Evolutionary conservation across 2,888 invertebrate genomes (phyloP), one percentile per base, ranked within the genome.

Genomic region (Drosophila macrospina): DNA sequence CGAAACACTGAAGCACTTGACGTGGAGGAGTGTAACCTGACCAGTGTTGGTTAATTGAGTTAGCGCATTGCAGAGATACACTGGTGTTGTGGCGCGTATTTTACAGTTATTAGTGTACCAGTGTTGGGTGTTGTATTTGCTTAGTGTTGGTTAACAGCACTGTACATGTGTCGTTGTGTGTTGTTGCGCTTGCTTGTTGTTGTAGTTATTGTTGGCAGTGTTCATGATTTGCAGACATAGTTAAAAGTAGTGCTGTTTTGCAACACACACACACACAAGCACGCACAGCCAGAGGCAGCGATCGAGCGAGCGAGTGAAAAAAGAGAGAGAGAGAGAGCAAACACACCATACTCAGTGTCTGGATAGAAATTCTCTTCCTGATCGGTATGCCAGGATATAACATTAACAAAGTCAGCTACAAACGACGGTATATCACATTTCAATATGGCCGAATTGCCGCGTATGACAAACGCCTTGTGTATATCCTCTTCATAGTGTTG

Each of bases 361-460:
- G 92, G 91, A 84, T 89, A 91, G 79, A 91, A 92, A 86, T 77
- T 91, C 86, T 92, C 92, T 73, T 91, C 86, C 79, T 91, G 94
- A 92, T 97, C 96, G 80, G 96, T 96, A 85, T 96, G 96, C 97
- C 97, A 97, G 50, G 96, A 96, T 56, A 96, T 94, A 79, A 98
- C 97, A 89, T 94, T 94, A 72, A 98, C 97, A 93, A 98, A 98
- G 93, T 98, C 98, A 69, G 97, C 96, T 70, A 98, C 97, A 93
- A 97, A 98, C 72, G 97, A 97, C 51, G 98, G 98, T 89, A 97
- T 96, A 88, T 96, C 96, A 93, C 97, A 97, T 93, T 97, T 97
- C 88, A 97, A 93, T 76, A 97, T 96, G 70, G 96, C 97, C 87
- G 97, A 95, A 93, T 97, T 97, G 85, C 97, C 97, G 82, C 96